Conservation (phyloP, 2,113 vertebrate species). For the Aramus guarauna region DNA sequence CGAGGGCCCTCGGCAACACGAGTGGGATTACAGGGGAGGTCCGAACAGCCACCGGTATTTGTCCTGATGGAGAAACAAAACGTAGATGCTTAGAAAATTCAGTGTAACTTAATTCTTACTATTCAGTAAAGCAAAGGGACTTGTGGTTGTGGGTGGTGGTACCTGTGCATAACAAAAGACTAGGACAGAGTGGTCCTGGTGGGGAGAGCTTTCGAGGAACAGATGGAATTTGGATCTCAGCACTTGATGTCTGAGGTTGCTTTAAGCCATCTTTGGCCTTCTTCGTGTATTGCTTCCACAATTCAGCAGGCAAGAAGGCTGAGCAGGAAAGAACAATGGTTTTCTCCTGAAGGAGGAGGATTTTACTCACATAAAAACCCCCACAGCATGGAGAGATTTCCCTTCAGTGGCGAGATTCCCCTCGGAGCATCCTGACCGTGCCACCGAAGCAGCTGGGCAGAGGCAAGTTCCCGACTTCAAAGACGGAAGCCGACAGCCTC, state of each 20-base stretch:
- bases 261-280: neutral
- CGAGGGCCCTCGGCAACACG: neutral
- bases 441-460: neutral
- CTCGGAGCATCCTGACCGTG: neutral
- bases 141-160: neutral
- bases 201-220: neutral
- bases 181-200: neutral
- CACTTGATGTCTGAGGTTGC: neutral
- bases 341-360: neutral
- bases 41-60: neutral
- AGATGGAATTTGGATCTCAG: neutral
- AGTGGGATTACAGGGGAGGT: neutral
- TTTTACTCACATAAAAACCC: neutral
- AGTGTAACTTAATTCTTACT: fast-evolving
- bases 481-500: neutral
- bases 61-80: neutral
- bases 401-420: neutral
- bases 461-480: conserved; percentile 1
- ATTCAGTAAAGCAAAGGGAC: neutral
- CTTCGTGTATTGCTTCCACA: fast-evolving
- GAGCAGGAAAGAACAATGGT: neutral
- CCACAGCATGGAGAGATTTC: neutral
- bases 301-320: neutral
- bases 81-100: fast-evolving
- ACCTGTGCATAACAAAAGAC: neutral